Evolutionary conservation across 2,888 invertebrate genomes (phyloP), one percentile per base, ranked within the genome.

Genomic region (Caenorhabditis panamensis): DNA sequence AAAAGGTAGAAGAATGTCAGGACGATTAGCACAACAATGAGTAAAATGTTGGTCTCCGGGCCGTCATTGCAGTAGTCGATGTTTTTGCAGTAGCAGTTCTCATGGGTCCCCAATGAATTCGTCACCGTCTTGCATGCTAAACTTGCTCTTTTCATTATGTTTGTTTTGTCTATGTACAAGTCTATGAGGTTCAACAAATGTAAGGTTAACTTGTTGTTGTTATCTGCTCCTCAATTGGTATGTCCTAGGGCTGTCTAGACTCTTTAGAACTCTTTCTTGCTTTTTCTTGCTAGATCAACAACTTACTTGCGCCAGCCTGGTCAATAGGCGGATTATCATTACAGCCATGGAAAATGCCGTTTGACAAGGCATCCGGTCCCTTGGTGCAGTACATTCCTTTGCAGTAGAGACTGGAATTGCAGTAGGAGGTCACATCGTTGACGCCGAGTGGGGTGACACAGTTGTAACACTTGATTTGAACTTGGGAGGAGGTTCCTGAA

Each of bases 41-140:
- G 56, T 11, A 49, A 16, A 4, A 76, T 16, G 31, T 54, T 37
- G 24, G 22, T 56, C 20, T 36, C 67, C 1, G 44, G 63, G 16
- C 59, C 22, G 20, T 66, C 73, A 47, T 84, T 84, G 53, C 84
- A 84, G 37, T 66, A 84, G 54, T 83, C 84, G n/a, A 84, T 82
- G 69, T 84, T 84, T 37, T 82, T 84, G 68, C 84, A 84, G 72
- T 82, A 84, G 66, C 84, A 84, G 47, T 83, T 84, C n/a, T 26
- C 49, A 47, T 81, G 75, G 4, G 41, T 47, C 20, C 76, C 73
- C n/a, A 59, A 36, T 0, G 63, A 18, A 26, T 63, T 66, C 13
- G 58, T 64, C 6, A 79, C 79, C 2, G 22, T 51, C 49, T 80
- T 82, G 77, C 84, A 84, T 6, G 71, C 82, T 82, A 62, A 16